A percentile compares a stretch with the other conserved stretches of the same genome.
Evolutionary conservation across 2,113 vertebrate species (phyloP).

Genomic region (Oxyruncus cristatus): DNA sequence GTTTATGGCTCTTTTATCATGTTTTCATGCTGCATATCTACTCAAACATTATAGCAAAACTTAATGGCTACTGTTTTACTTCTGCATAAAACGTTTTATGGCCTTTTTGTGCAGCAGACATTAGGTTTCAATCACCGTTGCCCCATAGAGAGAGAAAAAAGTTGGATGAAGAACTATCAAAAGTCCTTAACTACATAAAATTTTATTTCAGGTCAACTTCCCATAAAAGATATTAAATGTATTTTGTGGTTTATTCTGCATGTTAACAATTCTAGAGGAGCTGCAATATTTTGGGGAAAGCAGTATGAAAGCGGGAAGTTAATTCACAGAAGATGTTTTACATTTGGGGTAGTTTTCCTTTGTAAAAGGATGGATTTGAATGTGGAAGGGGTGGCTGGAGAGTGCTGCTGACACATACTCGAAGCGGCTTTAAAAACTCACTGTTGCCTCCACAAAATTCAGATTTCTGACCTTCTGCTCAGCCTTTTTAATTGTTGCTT

Average conservation of each 20-base stretch:
- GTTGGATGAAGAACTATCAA: constrained; percentile 76
- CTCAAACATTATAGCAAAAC: constrained; percentile 77
- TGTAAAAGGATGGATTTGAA: neutral
- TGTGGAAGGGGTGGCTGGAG: neutral
- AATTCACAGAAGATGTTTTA: constrained; percentile 66
- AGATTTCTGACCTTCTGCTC: neutral
- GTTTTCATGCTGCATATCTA: constrained; percentile 78
- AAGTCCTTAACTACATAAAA: constrained; percentile 77
- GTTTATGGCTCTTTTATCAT: constrained; percentile 80
- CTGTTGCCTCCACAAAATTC: neutral
- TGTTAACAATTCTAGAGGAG: constrained; percentile 60
- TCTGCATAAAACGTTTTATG: constrained; percentile 79
- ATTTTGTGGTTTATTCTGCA: constrained; percentile 71
- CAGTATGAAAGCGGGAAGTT: constrained; percentile 53
- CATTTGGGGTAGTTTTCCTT: constrained; percentile 26
- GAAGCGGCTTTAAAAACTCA: neutral
- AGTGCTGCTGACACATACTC: neutral
- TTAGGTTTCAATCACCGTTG: constrained; percentile 78
- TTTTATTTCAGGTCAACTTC: constrained; percentile 78
- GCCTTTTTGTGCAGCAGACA: constrained; percentile 70
- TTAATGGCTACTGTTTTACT: constrained; percentile 84
- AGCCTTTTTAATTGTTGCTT: neutral
- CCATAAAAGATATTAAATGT: constrained; percentile 77
- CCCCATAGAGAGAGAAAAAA: constrained; percentile 65
- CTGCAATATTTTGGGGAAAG: constrained; percentile 61